Percentiles rank a stretch among this genome's conserved stretches.
Conservation (phyloP, 1,140 invertebrate genomes). For the Arctopsyche grandis region DNA sequence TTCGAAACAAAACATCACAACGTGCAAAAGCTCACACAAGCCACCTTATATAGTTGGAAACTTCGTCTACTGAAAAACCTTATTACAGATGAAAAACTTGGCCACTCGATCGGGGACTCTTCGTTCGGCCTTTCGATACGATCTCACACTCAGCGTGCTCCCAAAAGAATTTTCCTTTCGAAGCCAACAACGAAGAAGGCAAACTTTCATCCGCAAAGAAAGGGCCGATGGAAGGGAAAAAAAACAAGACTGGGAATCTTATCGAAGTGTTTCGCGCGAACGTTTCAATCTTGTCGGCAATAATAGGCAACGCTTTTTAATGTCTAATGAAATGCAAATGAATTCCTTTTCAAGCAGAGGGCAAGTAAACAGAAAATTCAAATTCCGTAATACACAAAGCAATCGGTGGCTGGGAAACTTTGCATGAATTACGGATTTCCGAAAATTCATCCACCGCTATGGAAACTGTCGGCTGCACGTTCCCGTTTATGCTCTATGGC, state of each 20-base stretch:
- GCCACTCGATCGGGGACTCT: background rate
- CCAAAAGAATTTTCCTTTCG: background rate
- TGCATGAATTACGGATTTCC: conserved; percentile 14
- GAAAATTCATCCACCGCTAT: background rate
- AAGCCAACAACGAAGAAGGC: too few species aligned
- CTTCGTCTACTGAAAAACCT: background rate
- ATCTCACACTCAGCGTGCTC: background rate
- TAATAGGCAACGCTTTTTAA: conserved; percentile 12
- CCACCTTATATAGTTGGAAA: background rate
- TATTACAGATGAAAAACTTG: background rate
- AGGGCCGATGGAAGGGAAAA: background rate
- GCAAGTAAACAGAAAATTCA: conserved; percentile 22
- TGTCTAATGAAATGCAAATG: conserved; percentile 25
- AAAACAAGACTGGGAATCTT: background rate
- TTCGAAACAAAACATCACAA: background rate
- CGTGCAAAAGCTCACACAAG: background rate
- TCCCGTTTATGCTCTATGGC: background rate
- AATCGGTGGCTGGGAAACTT: background rate
- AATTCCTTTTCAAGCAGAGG: background rate
- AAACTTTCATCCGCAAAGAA: background rate
- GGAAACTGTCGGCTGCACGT: background rate
- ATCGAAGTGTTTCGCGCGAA: background rate
- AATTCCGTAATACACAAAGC: conserved; percentile 10
- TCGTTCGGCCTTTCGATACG: background rate
- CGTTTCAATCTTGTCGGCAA: conserved; percentile 11